Base-by-base conservation (phyloP, 1,140 invertebrate genomes). In the Drosophila novamexicana region DNA sequence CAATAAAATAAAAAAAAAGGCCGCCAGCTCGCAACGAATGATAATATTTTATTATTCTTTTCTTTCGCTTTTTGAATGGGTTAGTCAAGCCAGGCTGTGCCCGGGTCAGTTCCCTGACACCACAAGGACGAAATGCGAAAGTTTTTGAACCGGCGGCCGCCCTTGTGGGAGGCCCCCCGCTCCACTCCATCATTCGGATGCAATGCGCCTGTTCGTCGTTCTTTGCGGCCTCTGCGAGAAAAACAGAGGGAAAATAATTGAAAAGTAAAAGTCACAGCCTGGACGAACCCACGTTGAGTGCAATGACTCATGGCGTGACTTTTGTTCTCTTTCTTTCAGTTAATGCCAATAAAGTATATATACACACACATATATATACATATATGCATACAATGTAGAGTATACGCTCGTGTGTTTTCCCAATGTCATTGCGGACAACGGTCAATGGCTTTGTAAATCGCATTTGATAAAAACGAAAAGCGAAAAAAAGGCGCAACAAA, bases 241-340 rank as follows among this genome's bases (percentile, higher is more conserved):
- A n/a, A 42, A 14, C 39, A 0, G n/a, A 42, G 9, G 9, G 6
- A 10, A 18, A 49, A 9, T 29, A 18, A 49, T 29, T 6, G 45
- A 83, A 82, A 85, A 85, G 82, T 86, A 86, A 88, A 86, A 88
- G 79, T 88, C 49, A 32, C n/a, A 52, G 57, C 49, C 77, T 68
- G 75, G 65, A 75, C 62, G 49, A 66, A 61, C 50, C 61, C 56
- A 61, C 47, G 40, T 49, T 29, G 76, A 74, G 83, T 88, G 80
- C 83, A 88, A 79, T 88, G 83, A 83, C 83, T 88, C 83, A 88
- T 79, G 73, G 54, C 83, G 83, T 88, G 83, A 89, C 83, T 88
- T 79, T 88, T 88, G 83, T 88, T 89, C 80, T 86, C 83, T 88
- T 88, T 89, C 79, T 83, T 83, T 77, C 59, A 47, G 59, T 63